Evolutionary conservation across 2,888 invertebrate species (phyloP).

Genomic region (Caenorhabditis virilis): DNA sequence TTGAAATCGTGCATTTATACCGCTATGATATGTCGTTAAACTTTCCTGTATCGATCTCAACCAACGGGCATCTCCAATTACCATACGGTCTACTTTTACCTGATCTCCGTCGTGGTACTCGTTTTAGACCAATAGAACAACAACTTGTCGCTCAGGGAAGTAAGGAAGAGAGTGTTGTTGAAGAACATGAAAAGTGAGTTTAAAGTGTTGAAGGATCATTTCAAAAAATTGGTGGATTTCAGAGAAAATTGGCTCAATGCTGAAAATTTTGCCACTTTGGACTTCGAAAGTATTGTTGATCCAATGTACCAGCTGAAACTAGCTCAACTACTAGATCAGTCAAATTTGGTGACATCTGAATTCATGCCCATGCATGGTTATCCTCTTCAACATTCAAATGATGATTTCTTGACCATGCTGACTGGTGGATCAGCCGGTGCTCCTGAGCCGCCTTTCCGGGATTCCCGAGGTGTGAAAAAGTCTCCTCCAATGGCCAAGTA

Average conservation of each 20-base stretch:
- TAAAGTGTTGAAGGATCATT: not conserved
- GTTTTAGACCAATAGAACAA: constrained; percentile 33
- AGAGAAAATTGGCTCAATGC: not conserved
- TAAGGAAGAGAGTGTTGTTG: not conserved
- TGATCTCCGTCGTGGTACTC: constrained; percentile 46
- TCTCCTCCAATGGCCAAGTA: constrained; percentile 5
- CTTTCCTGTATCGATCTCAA: constrained; percentile 15
- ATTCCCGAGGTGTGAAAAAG: not conserved
- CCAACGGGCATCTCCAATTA: constrained; percentile 21
- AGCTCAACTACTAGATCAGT: not conserved
- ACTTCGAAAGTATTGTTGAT: not conserved
- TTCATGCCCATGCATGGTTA: not conserved
- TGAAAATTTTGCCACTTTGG: not conserved
- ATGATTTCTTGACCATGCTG: constrained; percentile 1
- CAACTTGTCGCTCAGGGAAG: too few relatives aligned
- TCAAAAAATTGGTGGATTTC: not conserved
- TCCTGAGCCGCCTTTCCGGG: constrained; percentile 25
- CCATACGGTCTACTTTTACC: constrained; percentile 40
- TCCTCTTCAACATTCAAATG: not conserved
- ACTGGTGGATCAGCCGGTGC: constrained; percentile 24
- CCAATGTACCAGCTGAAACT: not conserved
- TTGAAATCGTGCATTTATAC: constrained; percentile 6
- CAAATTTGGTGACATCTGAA: not conserved
- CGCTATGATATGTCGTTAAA: not conserved
- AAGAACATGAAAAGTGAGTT: not conserved